Percentiles rank a stretch among this genome's conserved stretches.
phyloP scores from a whole-genome alignment of 2,888 invertebrate genomes.

The Apodemia mormo region DNA sequence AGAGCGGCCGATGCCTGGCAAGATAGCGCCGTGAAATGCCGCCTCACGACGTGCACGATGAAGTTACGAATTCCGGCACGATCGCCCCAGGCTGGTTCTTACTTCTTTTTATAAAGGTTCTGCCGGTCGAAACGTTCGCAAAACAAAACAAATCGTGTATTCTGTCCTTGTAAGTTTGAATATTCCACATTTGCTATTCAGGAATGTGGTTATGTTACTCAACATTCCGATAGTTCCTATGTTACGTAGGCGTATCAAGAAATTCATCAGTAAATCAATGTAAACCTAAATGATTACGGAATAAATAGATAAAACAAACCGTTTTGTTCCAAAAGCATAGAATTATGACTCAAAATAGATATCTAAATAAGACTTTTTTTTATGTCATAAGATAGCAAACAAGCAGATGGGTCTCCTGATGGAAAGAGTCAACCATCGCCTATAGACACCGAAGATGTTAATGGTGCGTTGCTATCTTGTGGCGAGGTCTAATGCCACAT shows the following conservation, averaged over 20 bases:
- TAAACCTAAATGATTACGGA: neutral
- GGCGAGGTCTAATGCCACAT: too few species aligned
- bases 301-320: neutral
- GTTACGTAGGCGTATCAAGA: constrained; percentile 68
- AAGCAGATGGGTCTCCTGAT: too few species aligned
- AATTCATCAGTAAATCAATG: constrained; percentile 15
- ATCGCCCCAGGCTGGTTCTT: constrained; percentile 49
- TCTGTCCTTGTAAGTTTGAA: constrained; percentile 64
- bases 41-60: constrained; percentile 70
- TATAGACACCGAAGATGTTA: too few species aligned
- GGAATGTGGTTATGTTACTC: constrained; percentile 73
- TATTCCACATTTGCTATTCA: constrained; percentile 65
- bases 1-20: constrained; percentile 59
- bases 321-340: too few species aligned
- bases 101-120: constrained; percentile 40
- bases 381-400: too few species aligned
- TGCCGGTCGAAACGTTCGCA: constrained; percentile 26
- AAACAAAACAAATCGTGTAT: constrained; percentile 35
- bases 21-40: constrained; percentile 77
- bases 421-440: too few species aligned
- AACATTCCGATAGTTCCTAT: constrained; percentile 61
- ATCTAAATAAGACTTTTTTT: too few species aligned
- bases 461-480: too few species aligned
- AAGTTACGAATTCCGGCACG: constrained; percentile 65
- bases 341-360: too few species aligned